Conservation (phyloP, 1,140 invertebrate species). For the Drosophila rhopaloa region DNA sequence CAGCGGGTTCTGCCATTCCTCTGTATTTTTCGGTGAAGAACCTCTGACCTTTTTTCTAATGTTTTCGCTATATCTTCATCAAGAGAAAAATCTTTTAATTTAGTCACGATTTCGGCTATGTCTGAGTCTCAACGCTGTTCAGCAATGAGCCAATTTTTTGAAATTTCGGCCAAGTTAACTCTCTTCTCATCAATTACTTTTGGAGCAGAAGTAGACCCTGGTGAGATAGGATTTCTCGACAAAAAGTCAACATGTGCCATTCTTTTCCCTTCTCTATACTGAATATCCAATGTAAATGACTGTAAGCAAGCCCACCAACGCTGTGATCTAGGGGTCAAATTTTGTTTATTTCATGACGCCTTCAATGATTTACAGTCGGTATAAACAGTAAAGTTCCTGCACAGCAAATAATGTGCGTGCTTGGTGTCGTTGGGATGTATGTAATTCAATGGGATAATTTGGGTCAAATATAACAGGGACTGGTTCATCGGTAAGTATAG, state of each 20-base stretch:
- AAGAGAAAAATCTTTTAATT: not conserved
- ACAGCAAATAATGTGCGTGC: conserved; percentile 34
- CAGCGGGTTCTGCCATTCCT: too few species aligned
- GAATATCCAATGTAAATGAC: conserved; percentile 26
- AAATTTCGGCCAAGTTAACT: conserved; percentile 38
- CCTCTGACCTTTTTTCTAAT: not conserved
- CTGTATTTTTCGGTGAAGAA: too few species aligned
- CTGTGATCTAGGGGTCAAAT: not conserved
- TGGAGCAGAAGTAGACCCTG: not conserved
- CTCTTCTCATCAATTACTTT: conserved; percentile 14
- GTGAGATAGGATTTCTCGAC: conserved; percentile 13
- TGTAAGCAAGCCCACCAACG: conserved; percentile 3
- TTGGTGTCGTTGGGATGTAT: too few species aligned
- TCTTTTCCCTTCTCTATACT: conserved; percentile 24
- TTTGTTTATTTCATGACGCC: conserved; percentile 22
- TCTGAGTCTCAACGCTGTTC: not conserved
- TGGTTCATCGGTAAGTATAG: too few species aligned
- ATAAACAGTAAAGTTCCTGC: conserved; percentile 59
- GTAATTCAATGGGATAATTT: not conserved
- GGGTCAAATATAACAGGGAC: not conserved
- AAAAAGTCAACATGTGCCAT: conserved; percentile 15
- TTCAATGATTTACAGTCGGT: conserved; percentile 10
- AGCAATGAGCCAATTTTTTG: conserved; percentile 31
- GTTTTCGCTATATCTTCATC: not conserved
- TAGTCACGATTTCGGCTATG: not conserved